These are phyloP conservation scores for Beroe forskalii DNA, from an alignment of 37 sponge, comb jelly and placozoan species.

Conservation along the genomic window DNA sequence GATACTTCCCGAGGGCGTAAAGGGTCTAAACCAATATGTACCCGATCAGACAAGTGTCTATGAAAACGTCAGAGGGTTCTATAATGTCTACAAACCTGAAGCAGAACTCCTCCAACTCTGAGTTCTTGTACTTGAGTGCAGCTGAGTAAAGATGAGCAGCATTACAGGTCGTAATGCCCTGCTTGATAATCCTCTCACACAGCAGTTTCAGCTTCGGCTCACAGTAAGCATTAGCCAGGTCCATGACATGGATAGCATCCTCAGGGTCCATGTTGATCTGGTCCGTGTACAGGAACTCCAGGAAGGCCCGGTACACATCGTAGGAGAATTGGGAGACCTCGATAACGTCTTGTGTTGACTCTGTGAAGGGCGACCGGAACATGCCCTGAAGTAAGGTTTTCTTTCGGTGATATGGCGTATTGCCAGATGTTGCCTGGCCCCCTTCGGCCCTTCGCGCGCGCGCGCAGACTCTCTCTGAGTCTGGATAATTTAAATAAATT, in stretches of 20 bases:
- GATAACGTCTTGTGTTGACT: constrained; percentile 65
- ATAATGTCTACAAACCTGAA: too few relatives aligned
- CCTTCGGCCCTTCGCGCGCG: too few relatives aligned
- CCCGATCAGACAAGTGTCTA: too few relatives aligned
- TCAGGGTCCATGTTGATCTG: constrained; percentile 70
- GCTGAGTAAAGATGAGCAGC: constrained; percentile 69
- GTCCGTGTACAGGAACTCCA: constrained; percentile 84
- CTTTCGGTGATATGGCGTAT: too few relatives aligned
- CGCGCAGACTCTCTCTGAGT: too few relatives aligned
- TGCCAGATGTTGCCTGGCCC: too few relatives aligned
- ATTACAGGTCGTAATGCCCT: constrained; percentile 75
- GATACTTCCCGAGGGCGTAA: too few relatives aligned
- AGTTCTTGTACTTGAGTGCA: constrained; percentile 72
- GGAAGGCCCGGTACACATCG: constrained; percentile 75
- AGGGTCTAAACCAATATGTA: too few relatives aligned
- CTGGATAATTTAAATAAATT: too few relatives aligned
- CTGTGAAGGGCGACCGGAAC: constrained; percentile 61
- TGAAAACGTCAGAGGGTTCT: too few relatives aligned
- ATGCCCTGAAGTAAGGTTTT: too few relatives aligned
- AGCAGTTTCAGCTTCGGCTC: constrained; percentile 74
- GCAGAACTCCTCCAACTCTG: constrained; percentile 74
- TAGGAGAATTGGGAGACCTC: constrained; percentile 76
- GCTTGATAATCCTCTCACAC: constrained; percentile 76
- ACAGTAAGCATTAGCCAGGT: constrained; percentile 81
- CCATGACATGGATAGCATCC: constrained; percentile 71